Evolutionary conservation across 2,888 invertebrate genomes (phyloP).

Genomic region (Drosophila yooni): DNA sequence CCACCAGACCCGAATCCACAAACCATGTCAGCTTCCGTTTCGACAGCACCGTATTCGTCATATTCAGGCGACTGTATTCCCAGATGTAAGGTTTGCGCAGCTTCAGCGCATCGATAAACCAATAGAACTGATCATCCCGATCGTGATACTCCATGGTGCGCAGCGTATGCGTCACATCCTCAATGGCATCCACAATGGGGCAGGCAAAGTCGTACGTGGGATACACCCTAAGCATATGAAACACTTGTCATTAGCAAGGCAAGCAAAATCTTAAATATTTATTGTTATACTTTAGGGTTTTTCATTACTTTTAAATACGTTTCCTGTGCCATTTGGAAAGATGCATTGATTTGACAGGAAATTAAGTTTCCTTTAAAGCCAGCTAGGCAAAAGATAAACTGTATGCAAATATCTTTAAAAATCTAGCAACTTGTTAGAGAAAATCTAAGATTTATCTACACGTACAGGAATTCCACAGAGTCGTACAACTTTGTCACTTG

Average conservation of each 20-base stretch:
- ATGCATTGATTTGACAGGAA: neutral
- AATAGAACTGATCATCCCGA: slow-evolving; percentile 98
- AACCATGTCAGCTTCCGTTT: slow-evolving; percentile 99
- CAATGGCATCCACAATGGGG: slow-evolving; percentile 98
- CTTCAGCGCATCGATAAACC: slow-evolving; percentile 95
- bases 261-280: neutral
- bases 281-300: too few relatives aligned
- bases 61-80: slow-evolving; percentile 98
- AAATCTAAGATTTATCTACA: too few relatives aligned
- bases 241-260: neutral
- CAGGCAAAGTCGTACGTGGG: slow-evolving; percentile 99
- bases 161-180: slow-evolving; percentile 98
- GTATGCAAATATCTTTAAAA: neutral
- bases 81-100: slow-evolving; percentile 96
- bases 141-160: slow-evolving; percentile 99
- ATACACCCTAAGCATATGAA: slow-evolving; percentile 90
- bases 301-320: too few relatives aligned
- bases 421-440: neutral
- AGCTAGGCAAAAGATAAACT: neutral
- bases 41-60: slow-evolving; percentile 99
- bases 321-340: too few relatives aligned
- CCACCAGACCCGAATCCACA: slow-evolving; percentile 96
- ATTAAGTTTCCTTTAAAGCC: neutral
- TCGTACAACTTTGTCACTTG: neutral
- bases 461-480: neutral